Evolutionary conservation across 2,113 vertebrate species (phyloP).

Genomic region (Chaenogobius annularis): DNA sequence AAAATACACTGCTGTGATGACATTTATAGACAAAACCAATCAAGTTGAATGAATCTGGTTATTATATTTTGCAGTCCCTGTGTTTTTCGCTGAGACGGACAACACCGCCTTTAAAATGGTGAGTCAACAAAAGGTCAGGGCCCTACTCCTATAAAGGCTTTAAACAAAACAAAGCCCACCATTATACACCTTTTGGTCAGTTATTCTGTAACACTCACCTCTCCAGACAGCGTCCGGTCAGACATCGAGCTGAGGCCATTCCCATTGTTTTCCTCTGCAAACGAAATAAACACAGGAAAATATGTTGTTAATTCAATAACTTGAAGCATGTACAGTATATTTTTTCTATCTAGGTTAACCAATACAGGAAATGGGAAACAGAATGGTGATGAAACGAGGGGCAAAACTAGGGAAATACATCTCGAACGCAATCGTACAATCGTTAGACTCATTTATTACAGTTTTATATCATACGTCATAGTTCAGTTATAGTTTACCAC

Average conservation of each 20-base stretch:
- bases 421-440: background rate
- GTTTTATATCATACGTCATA: too few relatives aligned
- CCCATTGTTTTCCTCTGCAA: conserved; percentile 72
- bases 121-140: conserved; percentile 15
- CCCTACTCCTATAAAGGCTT: background rate
- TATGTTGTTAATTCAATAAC: background rate
- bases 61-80: conserved; percentile 19
- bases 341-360: background rate
- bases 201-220: conserved; percentile 56
- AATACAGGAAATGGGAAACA: background rate
- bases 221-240: conserved; percentile 63
- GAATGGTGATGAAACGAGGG: background rate
- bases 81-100: conserved; percentile 33
- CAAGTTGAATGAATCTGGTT: background rate
- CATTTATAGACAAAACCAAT: background rate
- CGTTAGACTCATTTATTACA: too few relatives aligned
- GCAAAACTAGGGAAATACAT: background rate
- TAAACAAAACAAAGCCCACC: conserved; percentile 4
- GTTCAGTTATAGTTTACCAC: too few relatives aligned
- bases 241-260: conserved; percentile 48
- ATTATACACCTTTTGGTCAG: background rate
- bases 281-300: conserved; percentile 20
- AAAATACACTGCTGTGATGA: background rate
- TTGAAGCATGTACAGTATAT: background rate
- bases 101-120: conserved; percentile 28